Base-by-base conservation (phyloP, 2,797 vertebrate species). In the Glyptemys insculpta region DNA sequence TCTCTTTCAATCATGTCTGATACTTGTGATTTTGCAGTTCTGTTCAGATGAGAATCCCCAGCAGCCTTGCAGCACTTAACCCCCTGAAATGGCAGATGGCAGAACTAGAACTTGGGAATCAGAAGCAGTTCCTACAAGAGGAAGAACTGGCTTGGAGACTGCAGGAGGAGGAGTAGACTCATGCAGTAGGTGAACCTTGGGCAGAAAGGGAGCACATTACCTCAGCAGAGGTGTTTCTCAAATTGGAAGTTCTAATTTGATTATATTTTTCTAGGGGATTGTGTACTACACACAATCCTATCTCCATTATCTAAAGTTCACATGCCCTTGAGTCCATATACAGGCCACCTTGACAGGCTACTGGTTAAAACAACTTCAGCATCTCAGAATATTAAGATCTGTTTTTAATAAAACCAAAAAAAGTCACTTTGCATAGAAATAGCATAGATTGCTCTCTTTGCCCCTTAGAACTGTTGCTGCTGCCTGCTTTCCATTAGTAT, bases 121-220 rank as follows among this genome's bases (percentile, higher is more conserved):
- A 98, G 90, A 97, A 98, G 82, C 98, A 99, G 94, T 98, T 99
- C 47, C 94, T 98, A 5, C 84, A 91, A 95, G 98, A 99, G 83
- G 98, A 99, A 90, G 98, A 98, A 72, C 81, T 99, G 81, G 99
- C 98, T 80, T 97, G 94, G 37, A 97, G 95, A 81, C 97, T 99
- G 53, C 98, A 99, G 90, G 97, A 98, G 21, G 98, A 99, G 14
- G 92, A 91, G 14, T 41, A 88, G 44, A 81, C 50, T 44, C 50
- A 41, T 3, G 8, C 83, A 6, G 89, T 83, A 68, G 76, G 83
- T 65, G 15, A 8, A 78, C 37, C 37, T 56, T 34, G 12, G 18
- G 74, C 65, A 79, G 50, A 62, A 72, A 98, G 80, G 97, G 97
- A 31, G 90, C 27, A 44, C 12, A 52, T 57, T 29, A 18, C 34